A percentile compares a stretch with the other conserved stretches of the same genome.
Evolutionary conservation across 2,888 invertebrate genomes (phyloP).

Genomic region (Tetranychus piercei): DNA sequence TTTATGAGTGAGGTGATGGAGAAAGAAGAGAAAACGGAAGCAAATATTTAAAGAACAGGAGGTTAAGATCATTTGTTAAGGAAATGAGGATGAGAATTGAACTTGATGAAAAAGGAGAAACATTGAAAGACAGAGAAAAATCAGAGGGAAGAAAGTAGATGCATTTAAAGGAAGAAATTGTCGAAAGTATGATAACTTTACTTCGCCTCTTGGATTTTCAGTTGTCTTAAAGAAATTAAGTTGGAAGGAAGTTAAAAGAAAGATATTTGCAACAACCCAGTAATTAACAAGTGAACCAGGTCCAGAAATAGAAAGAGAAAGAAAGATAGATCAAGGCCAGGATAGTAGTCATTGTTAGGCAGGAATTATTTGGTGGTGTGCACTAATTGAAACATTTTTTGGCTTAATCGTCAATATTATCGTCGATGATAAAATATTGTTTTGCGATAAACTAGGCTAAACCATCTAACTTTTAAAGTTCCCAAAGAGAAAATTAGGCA

Average conservation of each 20-base stretch:
- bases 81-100: neutral
- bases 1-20: neutral
- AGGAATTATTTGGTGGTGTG: neutral
- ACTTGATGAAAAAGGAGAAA: neutral
- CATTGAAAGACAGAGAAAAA: neutral
- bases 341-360: neutral
- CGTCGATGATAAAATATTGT: neutral
- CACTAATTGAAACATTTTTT: neutral
- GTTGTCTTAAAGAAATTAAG: neutral
- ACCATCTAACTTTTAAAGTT: neutral
- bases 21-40: neutral
- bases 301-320: neutral
- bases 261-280: neutral
- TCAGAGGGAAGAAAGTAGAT: neutral
- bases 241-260: neutral
- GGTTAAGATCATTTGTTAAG: neutral
- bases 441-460: neutral
- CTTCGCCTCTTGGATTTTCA: neutral
- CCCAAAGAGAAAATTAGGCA: neutral
- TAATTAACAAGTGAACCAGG: neutral
- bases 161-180: neutral
- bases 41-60: neutral
- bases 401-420: neutral
- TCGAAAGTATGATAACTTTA: neutral
- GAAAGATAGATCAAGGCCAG: neutral